These are phyloP conservation scores for Gnatocerus cornutus DNA, from an alignment of 2,888 invertebrate species.

Conservation along the genomic window DNA sequence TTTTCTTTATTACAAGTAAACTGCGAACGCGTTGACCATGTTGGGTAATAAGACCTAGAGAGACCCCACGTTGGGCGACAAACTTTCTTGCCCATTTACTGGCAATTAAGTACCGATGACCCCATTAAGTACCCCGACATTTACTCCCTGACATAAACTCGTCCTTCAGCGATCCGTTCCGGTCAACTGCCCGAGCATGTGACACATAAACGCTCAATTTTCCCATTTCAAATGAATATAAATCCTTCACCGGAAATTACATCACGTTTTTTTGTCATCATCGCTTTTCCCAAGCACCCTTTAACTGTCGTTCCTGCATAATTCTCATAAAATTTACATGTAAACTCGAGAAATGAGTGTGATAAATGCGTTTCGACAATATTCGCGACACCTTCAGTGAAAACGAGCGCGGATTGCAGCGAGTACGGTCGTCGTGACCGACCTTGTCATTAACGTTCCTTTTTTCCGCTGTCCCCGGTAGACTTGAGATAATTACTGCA, in stretches of 20 bases:
- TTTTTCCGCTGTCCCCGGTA: constrained; percentile 25
- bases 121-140: background rate
- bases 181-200: constrained; percentile 23
- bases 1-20: constrained; percentile 42
- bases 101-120: background rate
- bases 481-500: constrained; percentile 16
- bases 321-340: constrained; percentile 10
- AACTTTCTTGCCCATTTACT: background rate
- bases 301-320: background rate
- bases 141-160: background rate
- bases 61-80: background rate
- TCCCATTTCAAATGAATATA: constrained; percentile 17
- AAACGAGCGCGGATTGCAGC: constrained; percentile 19
- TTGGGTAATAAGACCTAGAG: constrained; percentile 38
- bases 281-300: background rate
- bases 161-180: constrained; percentile 23
- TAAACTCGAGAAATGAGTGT: constrained; percentile 15
- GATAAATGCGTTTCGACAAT: constrained; percentile 10
- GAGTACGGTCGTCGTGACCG: constrained; percentile 30
- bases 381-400: constrained; percentile 7
- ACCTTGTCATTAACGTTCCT: constrained; percentile 37
- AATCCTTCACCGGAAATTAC: constrained; percentile 16
- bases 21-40: constrained; percentile 33
- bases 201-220: constrained; percentile 25
- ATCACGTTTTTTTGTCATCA: background rate